phyloP scores from a whole-genome alignment of 2,797 vertebrate species.

The Coccyzus lansbergi region DNA sequence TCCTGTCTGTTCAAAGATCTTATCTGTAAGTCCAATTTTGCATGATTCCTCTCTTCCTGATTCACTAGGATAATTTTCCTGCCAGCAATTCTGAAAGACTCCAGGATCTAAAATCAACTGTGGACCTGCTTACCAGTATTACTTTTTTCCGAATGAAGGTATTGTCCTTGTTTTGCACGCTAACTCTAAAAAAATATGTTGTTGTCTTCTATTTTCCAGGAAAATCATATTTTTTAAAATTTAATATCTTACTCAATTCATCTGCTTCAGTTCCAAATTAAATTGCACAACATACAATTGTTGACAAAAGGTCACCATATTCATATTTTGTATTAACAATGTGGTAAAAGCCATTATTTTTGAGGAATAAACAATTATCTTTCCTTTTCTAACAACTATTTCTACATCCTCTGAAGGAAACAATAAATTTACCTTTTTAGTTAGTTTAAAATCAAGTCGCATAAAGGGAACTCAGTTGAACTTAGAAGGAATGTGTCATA shows the following conservation, averaged over 20 bases:
- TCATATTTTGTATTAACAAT: neutral
- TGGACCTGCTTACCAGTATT: slow-evolving; percentile 96
- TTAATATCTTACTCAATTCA: neutral
- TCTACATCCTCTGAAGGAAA: neutral
- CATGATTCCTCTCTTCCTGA: slow-evolving; percentile 9
- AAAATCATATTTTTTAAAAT: too few relatives aligned
- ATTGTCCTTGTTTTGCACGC: slow-evolving; percentile 25
- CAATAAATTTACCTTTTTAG: neutral
- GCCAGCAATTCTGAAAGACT: slow-evolving; percentile 92
- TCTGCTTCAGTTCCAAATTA: slow-evolving; percentile 1
- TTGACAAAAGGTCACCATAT: neutral
- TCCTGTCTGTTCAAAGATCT: neutral
- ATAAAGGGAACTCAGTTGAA: neutral
- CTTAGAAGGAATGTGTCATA: neutral
- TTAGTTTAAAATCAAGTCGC: neutral
- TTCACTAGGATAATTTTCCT: slow-evolving; percentile 92
- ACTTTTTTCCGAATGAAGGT: slow-evolving; percentile 99
- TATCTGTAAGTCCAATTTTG: neutral
- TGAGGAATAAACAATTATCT: neutral
- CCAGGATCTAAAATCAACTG: slow-evolving; percentile 95
- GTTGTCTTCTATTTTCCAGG: neutral
- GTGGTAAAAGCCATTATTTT: neutral
- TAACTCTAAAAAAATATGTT: neutral
- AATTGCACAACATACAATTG: neutral
- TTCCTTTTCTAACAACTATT: neutral